These are phyloP conservation scores for Acrobasis repandana DNA, from an alignment of 2,888 invertebrate genomes.

Conservation along the genomic window DNA sequence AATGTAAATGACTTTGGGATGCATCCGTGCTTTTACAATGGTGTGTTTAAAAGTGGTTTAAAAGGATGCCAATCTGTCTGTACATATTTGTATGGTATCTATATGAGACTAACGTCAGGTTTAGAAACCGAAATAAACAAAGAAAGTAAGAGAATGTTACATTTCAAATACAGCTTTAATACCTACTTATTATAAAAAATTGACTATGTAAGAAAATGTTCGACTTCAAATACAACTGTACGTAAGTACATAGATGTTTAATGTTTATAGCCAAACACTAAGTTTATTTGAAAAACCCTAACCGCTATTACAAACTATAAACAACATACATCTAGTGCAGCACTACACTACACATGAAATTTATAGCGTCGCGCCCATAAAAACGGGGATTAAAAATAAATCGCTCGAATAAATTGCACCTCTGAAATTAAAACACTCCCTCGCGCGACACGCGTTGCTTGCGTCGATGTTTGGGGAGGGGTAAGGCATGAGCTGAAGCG, in stretches of 20 bases:
- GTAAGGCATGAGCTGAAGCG: conserved; percentile 42
- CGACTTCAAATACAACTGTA: neutral
- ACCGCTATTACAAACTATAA: conserved; percentile 37
- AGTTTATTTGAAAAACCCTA: neutral
- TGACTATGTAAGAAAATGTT: neutral
- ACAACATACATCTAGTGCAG: conserved; percentile 63
- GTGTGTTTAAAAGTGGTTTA: neutral
- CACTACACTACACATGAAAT: conserved; percentile 76
- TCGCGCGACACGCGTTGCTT: conserved; percentile 75
- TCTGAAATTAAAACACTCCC: conserved; percentile 82
- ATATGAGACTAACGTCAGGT: too few relatives aligned
- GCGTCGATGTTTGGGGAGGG: conserved; percentile 48
- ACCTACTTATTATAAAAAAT: too few relatives aligned
- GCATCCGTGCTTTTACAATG: neutral
- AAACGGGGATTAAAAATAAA: conserved; percentile 83
- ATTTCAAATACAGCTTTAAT: too few relatives aligned
- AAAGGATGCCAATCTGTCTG: neutral
- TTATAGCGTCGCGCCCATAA: conserved; percentile 79
- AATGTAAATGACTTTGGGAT: conserved; percentile 38
- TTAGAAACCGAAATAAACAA: too few relatives aligned
- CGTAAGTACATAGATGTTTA: neutral
- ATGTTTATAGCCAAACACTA: neutral
- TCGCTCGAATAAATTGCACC: conserved; percentile 83
- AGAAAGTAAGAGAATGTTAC: too few relatives aligned
- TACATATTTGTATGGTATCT: neutral